Percentiles rank a stretch among this genome's conserved stretches.
Conservation (phyloP, 2,888 invertebrate species). For the Hemaris fuciformis region DNA sequence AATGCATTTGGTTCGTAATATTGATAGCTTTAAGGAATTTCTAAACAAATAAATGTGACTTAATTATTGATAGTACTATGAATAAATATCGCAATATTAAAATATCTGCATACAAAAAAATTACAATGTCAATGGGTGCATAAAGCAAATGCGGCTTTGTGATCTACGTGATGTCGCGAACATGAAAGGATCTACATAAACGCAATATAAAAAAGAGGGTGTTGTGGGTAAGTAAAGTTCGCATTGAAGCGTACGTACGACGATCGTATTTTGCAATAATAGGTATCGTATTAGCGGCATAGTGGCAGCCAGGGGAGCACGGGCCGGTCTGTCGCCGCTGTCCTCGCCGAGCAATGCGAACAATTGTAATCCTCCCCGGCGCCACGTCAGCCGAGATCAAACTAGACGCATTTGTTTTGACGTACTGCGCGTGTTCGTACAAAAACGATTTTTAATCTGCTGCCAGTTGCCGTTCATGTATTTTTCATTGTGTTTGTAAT, state of each 20-base stretch:
- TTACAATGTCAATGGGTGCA: neutral
- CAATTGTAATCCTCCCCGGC: conserved; percentile 25
- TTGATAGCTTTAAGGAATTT: too few species aligned
- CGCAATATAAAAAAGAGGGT: conserved; percentile 12
- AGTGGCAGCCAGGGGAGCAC: conserved; percentile 26
- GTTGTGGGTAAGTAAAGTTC: neutral
- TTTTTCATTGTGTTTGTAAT: neutral
- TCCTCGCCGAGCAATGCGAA: conserved; percentile 29
- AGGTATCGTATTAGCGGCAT: conserved; percentile 34
- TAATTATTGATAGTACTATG: too few species aligned
- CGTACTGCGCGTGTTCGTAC: neutral
- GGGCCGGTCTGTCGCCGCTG: conserved; percentile 15
- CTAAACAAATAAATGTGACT: too few species aligned
- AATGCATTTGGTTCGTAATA: too few species aligned
- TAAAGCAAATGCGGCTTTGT: neutral
- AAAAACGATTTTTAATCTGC: conserved; percentile 1
- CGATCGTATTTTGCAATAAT: conserved; percentile 24
- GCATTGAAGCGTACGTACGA: conserved; percentile 8
- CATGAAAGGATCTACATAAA: conserved; percentile 11
- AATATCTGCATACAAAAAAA: neutral
- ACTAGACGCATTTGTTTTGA: neutral
- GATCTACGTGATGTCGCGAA: neutral
- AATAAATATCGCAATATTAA: too few species aligned
- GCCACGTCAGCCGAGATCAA: neutral
- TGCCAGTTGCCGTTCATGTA: neutral